These are phyloP conservation scores for Rapana venosa DNA, from an alignment of 2,888 invertebrate genomes.

Conservation along the genomic window DNA sequence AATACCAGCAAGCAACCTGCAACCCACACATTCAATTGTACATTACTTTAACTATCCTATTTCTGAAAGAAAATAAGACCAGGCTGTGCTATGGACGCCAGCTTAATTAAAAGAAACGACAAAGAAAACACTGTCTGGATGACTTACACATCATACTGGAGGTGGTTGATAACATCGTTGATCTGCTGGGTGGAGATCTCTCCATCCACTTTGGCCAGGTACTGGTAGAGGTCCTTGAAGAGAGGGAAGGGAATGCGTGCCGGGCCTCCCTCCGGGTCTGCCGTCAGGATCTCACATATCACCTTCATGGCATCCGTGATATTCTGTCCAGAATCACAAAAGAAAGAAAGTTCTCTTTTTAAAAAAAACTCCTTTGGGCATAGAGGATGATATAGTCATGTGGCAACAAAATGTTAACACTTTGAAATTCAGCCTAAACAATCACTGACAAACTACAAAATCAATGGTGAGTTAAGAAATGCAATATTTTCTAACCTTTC, in stretches of 20 bases:
- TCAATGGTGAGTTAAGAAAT: no score
- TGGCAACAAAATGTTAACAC: no score
- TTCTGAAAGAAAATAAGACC: no score
- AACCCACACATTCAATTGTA: no score
- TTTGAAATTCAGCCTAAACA: no score
- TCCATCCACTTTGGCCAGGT: constrained; percentile 77
- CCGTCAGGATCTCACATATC: constrained; percentile 89
- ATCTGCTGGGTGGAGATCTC: constrained; percentile 76
- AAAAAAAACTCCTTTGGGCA: not conserved
- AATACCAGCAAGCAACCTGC: no score
- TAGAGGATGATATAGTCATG: not conserved
- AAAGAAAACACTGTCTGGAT: not conserved
- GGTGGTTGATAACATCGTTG: constrained; percentile 72
- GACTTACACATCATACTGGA: constrained; percentile 77
- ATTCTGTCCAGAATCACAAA: constrained; percentile 80
- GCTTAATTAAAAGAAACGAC: not conserved
- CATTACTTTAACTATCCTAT: no score
- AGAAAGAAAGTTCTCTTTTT: not conserved
- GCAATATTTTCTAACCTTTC: no score
- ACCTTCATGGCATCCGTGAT: constrained; percentile 88
- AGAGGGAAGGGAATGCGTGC: constrained; percentile 83
- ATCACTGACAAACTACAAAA: no score
- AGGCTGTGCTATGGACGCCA: not conserved
- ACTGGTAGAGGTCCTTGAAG: constrained; percentile 77
- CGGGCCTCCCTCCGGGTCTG: constrained; percentile 90